These are phyloP conservation scores for Scylla paramamosain DNA, from an alignment of 1,140 invertebrate species.

Conservation along the genomic window DNA sequence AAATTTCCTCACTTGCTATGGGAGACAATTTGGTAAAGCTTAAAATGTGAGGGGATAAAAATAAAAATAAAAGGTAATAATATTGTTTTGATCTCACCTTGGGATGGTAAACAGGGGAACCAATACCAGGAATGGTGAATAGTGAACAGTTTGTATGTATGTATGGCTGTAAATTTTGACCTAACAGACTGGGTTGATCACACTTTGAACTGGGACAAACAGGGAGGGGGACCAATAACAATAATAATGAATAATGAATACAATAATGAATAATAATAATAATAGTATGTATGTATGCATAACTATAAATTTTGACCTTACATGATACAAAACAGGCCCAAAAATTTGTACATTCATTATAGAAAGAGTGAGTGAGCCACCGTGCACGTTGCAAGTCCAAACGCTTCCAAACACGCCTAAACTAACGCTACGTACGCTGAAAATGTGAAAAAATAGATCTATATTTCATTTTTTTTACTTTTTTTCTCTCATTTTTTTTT, in stretches of 20 bases:
- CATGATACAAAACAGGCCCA: constrained; percentile 11
- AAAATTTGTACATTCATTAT: constrained; percentile 61
- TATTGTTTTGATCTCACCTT: no score
- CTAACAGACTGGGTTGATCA: no score
- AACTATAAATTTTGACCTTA: constrained; percentile 35
- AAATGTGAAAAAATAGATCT: constrained; percentile 40
- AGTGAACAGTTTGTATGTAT: no score
- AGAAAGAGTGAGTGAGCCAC: not conserved
- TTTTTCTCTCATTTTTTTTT: constrained; percentile 13
- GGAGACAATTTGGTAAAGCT: no score
- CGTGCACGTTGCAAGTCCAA: not conserved
- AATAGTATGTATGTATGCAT: not conserved
- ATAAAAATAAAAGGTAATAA: not conserved
- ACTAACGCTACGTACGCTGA: constrained; percentile 50
- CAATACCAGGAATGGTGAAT: no score
- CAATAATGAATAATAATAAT: no score
- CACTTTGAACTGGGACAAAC: no score
- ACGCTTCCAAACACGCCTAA: no score
- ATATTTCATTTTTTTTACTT: not conserved
- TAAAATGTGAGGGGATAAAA: not conserved
- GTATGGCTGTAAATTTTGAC: no score
- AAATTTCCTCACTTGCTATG: not conserved
- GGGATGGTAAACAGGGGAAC: no score
- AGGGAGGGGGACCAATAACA: not conserved
- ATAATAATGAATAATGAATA: not conserved